Conservation (phyloP, 2,797 vertebrate genomes). For the Nasua narica region DNA sequence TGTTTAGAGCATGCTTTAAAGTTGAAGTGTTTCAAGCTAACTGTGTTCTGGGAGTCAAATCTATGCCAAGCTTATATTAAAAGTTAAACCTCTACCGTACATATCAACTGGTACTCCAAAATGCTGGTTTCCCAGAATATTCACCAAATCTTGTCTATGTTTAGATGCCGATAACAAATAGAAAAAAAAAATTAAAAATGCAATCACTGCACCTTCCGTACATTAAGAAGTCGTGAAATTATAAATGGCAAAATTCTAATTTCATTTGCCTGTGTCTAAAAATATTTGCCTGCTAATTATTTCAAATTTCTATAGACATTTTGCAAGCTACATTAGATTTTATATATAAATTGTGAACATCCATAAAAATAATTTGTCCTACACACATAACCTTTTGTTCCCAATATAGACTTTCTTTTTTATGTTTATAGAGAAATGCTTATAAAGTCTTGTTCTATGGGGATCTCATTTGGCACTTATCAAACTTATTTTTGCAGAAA, state of each 20-base stretch:
- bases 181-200: slow-evolving; percentile 26
- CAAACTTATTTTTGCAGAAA: not conserved
- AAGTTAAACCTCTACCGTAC: slow-evolving; percentile 51
- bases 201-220: not conserved
- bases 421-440: slow-evolving; percentile 52
- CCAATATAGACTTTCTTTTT: slow-evolving; percentile 45
- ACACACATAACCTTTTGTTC: slow-evolving; percentile 53
- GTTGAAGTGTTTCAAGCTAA: slow-evolving; percentile 26
- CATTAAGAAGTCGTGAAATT: slow-evolving; percentile 49
- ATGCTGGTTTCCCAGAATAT: slow-evolving; percentile 35
- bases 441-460: not conserved
- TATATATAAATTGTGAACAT: slow-evolving; percentile 44
- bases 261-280: slow-evolving; percentile 27
- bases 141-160: not conserved
- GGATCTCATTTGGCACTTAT: not conserved
- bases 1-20: not conserved
- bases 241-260: slow-evolving; percentile 29
- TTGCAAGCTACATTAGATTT: slow-evolving; percentile 65
- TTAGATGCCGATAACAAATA: not conserved
- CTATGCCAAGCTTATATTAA: slow-evolving; percentile 60
- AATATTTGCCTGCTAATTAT: not conserved
- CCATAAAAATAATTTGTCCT: slow-evolving; percentile 66
- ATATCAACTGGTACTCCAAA: slow-evolving; percentile 23
- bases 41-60: slow-evolving; percentile 55
- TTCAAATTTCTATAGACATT: not conserved